These are phyloP conservation scores for Frankliniella fusca DNA, from an alignment of 2,888 invertebrate species.

Conservation along the genomic window DNA sequence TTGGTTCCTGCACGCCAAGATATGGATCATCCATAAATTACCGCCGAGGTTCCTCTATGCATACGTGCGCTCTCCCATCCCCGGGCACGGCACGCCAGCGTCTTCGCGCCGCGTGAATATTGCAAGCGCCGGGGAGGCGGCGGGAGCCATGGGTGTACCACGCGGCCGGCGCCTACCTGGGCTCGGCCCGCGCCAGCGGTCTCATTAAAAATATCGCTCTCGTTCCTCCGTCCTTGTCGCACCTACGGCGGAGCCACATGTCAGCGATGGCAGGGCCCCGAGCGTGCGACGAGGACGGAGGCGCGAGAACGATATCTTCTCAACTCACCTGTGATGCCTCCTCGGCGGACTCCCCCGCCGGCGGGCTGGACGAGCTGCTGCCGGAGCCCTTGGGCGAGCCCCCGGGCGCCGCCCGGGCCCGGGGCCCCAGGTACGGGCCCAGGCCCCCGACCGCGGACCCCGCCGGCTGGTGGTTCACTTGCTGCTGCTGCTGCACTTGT, in stretches of 20 bases:
- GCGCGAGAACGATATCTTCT: too few species aligned
- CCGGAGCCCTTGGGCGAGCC: slow-evolving; percentile 36
- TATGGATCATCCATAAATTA: slow-evolving; percentile 34
- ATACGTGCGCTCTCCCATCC: background rate
- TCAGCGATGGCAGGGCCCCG: too few species aligned
- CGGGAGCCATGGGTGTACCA: too few species aligned
- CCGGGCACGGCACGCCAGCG: background rate
- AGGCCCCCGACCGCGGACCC: background rate
- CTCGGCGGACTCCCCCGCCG: slow-evolving; percentile 39
- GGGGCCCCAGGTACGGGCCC: background rate
- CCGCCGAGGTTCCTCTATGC: slow-evolving; percentile 31
- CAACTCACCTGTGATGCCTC: slow-evolving; percentile 22
- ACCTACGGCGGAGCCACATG: too few species aligned
- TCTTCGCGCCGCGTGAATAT: background rate
- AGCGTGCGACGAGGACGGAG: too few species aligned
- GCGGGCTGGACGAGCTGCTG: slow-evolving; percentile 40
- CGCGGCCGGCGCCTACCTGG: too few species aligned
- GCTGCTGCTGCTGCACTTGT: slow-evolving; percentile 28
- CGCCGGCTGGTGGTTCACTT: background rate
- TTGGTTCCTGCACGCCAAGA: slow-evolving; percentile 36
- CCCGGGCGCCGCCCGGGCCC: slow-evolving; percentile 35
- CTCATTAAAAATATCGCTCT: too few species aligned
- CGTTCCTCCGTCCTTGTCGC: too few species aligned
- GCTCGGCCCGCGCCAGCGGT: too few species aligned
- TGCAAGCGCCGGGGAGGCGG: too few species aligned